Percentiles rank a stretch among this genome's conserved stretches.
phyloP scores from a whole-genome alignment of 2,113 vertebrate genomes.

The Atlantisia rogersi region DNA sequence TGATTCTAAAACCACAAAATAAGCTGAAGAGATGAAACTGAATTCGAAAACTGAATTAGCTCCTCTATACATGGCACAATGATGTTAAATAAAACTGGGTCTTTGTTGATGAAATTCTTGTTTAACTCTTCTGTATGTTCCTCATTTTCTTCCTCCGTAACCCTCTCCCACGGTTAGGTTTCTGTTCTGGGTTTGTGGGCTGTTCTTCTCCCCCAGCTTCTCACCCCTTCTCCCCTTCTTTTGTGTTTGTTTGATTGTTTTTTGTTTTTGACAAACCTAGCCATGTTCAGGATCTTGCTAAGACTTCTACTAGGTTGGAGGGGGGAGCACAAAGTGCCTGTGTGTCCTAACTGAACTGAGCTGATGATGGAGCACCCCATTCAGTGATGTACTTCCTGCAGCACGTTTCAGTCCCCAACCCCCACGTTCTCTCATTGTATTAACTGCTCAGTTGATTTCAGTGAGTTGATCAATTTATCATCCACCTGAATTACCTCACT shows the following conservation, averaged over 20 bases:
- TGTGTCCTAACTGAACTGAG: background rate
- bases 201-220: background rate
- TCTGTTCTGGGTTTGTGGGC: background rate
- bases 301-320: background rate
- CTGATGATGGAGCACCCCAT: background rate
- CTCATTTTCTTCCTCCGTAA: background rate
- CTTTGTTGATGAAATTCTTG: background rate
- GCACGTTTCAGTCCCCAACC: background rate
- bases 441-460: background rate
- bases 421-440: background rate
- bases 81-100: background rate
- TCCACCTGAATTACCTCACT: background rate
- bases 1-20: background rate
- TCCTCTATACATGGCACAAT: background rate
- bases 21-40: background rate
- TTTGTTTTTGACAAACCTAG: background rate
- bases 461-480: background rate
- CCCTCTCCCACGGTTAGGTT: background rate
- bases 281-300: background rate
- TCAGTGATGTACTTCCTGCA: background rate
- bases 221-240: rapidly evolving
- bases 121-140: background rate
- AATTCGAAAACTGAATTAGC: background rate
- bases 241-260: background rate
- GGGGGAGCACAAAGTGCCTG: background rate